Evolutionary conservation across 2,797 vertebrate genomes (phyloP), one percentile per base, ranked within the genome.

Genomic region (Pipistrellus pygmaeus): DNA sequence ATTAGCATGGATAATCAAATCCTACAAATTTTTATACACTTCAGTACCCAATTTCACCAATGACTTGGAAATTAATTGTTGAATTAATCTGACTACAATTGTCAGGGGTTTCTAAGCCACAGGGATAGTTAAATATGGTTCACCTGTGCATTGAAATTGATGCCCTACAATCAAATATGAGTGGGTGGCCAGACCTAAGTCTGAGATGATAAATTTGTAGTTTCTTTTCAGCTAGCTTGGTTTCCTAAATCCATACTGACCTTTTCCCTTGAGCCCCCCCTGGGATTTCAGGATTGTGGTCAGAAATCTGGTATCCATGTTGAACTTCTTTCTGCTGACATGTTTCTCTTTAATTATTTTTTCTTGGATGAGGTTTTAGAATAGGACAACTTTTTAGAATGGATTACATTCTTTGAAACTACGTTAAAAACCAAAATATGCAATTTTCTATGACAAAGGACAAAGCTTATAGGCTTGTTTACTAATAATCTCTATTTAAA

Each of bases 41-140:
- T 95, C n/a, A 9, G 1, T 78, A 93, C 96, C 72, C 38, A 83
- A 90, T 94, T 96, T 93, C 8, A 13, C 23, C n/a, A 66, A 15
- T 60, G 21, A 88, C 3, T 73, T 97, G 32, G 75, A 95, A 88
- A 89, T 41, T 88, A 53, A 78, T 41, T 83, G 18, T 95, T 95
- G 13, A 96, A 62, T 86, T 93, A 83, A 48, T 21, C 55, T 95
- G 6, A 89, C 21, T 62, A 77, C 93, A 97, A 95, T 21, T 88
- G 2, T 4, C 68, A 87, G 18, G 2, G 93, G 30, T 64, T 82
- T 2, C 86, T 96, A 73, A 96, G 10, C 71, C 91, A 80, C 1
- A 32, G 2, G 77, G 57, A 4, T 13, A 18, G 35, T 57, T 90
- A 85, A 64, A 35, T 17, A 23, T 21, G 8, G 66, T 62, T 44